Evolutionary conservation across 2,113 vertebrate genomes (phyloP).

Genomic region (Microtus montanus): DNA sequence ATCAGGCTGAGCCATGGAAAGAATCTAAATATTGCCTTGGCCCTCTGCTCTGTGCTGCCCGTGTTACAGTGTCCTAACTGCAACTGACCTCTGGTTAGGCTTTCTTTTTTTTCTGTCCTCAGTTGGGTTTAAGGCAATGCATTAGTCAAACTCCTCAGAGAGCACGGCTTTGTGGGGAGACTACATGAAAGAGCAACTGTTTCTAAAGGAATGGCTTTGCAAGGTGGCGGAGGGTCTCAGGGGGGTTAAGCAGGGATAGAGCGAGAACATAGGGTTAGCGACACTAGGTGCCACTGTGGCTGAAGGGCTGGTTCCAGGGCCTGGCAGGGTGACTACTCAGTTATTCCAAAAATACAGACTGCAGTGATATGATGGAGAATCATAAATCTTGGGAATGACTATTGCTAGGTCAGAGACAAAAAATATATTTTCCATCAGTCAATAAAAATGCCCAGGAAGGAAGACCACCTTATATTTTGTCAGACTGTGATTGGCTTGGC

Average conservation of each 20-base stretch:
- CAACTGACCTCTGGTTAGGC: neutral
- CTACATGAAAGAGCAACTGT: neutral
- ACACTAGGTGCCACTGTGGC: rapidly evolving
- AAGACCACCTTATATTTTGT: neutral
- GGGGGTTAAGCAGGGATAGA: neutral
- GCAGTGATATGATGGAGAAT: neutral
- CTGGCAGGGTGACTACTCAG: neutral
- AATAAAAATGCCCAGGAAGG: neutral
- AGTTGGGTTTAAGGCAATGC: neutral
- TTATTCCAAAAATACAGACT: neutral
- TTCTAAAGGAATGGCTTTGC: neutral
- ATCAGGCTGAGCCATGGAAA: conserved; percentile 21
- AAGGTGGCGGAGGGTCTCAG: neutral
- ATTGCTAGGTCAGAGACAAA: neutral
- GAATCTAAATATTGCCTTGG: neutral
- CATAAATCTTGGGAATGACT: neutral
- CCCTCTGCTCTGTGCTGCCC: neutral
- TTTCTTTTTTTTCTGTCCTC: neutral
- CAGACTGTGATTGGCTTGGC: neutral
- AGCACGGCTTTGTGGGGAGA: neutral
- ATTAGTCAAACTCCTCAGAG: neutral
- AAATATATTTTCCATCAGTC: neutral
- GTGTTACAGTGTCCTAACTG: neutral
- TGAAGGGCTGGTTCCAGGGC: neutral
- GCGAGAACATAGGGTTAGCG: neutral